Percentiles rank a stretch among this genome's conserved stretches.
Evolutionary conservation across 2,888 invertebrate genomes (phyloP).

Genomic region (Epinotia nisella): DNA sequence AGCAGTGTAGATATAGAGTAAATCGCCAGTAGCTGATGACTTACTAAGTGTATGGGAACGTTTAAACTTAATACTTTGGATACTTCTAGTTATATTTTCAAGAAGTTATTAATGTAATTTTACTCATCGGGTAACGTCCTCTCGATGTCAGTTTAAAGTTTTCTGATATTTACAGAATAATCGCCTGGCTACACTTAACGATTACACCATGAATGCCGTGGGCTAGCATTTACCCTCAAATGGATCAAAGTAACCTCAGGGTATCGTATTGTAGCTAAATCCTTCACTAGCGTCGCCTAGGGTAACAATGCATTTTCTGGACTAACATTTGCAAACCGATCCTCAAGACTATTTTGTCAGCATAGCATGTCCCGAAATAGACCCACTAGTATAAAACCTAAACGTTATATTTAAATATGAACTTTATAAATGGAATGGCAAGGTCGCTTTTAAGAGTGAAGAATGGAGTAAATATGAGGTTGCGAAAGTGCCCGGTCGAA

Average conservation of each 20-base stretch:
- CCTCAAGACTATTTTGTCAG: slow-evolving; percentile 14
- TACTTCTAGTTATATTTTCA: too few relatives aligned
- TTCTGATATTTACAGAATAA: too few relatives aligned
- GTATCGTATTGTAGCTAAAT: neutral
- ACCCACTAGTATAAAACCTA: neutral
- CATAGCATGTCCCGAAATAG: slow-evolving; percentile 17
- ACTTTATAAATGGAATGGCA: neutral
- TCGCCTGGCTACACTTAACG: too few relatives aligned
- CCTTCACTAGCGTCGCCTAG: neutral
- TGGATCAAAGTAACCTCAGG: neutral
- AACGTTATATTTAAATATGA: neutral
- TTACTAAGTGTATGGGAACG: too few relatives aligned
- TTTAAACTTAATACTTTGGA: too few relatives aligned
- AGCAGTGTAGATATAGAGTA: too few relatives aligned
- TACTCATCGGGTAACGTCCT: too few relatives aligned
- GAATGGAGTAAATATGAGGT: neutral
- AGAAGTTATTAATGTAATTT: too few relatives aligned
- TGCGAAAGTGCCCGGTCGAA: neutral
- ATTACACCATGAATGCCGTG: too few relatives aligned
- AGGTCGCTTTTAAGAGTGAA: slow-evolving; percentile 2
- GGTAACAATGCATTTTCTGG: slow-evolving; percentile 18
- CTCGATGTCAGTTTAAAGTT: too few relatives aligned
- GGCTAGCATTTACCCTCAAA: neutral
- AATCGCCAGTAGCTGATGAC: too few relatives aligned
- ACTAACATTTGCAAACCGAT: slow-evolving; percentile 20